Percentiles rank a stretch among this genome's conserved stretches.
Conservation (phyloP, 2,888 invertebrate genomes). For the Fragum fragum region DNA sequence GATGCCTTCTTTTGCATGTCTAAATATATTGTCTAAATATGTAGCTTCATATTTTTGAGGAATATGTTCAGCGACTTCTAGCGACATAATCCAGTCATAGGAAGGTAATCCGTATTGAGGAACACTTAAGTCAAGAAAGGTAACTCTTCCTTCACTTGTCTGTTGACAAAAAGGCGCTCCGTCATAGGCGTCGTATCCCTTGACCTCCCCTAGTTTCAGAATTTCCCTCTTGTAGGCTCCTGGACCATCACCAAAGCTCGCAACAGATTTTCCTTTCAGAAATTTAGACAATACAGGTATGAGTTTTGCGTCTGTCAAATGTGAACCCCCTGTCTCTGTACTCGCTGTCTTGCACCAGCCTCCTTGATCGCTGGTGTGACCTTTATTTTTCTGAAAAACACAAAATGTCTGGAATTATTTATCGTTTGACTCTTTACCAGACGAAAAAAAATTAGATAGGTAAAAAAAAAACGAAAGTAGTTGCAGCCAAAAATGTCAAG, state of each 20-base stretch:
- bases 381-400: conserved; percentile 11
- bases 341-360: conserved; percentile 56
- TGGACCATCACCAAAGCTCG: conserved; percentile 68
- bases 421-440: too few species aligned
- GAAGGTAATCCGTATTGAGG: conserved; percentile 70
- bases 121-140: conserved; percentile 67
- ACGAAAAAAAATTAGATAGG: too few species aligned
- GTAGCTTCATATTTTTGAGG: conserved; percentile 56
- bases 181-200: conserved; percentile 65
- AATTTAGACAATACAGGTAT: conserved; percentile 36
- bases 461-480: too few species aligned
- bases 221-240: conserved; percentile 70
- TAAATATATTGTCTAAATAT: conserved; percentile 62
- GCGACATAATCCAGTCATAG: conserved; percentile 70
- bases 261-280: conserved; percentile 62
- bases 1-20: conserved; percentile 66
- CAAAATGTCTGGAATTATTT: too few species aligned
- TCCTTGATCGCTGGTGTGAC: conserved; percentile 27
- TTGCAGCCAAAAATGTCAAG: too few species aligned
- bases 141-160: conserved; percentile 63
- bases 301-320: conserved; percentile 47
- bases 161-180: conserved; percentile 64
- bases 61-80: conserved; percentile 73
- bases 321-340: conserved; percentile 45
- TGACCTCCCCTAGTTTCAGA: conserved; percentile 37